Evolutionary conservation across 2,113 vertebrate species (phyloP), one percentile per base, ranked within the genome.

Genomic region (Heterotilapia buettikoferi): DNA sequence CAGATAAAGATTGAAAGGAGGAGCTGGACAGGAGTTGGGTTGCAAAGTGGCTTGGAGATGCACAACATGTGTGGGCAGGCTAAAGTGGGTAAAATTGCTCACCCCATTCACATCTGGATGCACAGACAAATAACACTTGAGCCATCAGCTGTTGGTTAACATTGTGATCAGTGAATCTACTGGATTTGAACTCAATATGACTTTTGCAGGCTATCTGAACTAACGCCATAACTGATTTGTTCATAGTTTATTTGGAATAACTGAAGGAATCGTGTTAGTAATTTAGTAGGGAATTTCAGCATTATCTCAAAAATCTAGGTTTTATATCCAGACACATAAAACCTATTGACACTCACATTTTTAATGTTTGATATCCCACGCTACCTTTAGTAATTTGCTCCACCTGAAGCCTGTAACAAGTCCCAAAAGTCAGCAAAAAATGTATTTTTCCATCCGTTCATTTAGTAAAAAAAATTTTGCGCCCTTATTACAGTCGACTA

Each of bases 401-500:
- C 6, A 76, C 71, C 24, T 7, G 3, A 76, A 47, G 21, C 40
- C 21, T 7, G 14, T 11, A 76, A 76, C 43, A 47, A 76, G 3
- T 73, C 68, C 5, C 2, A 29, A 76, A 76, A 76, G 24, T 29
- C 24, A 50, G 14, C 24, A 47, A 29, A 76, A 47, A 47, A 12
- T 29, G 0, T 31, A 10, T 47, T 26, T 21, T 47, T 31, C 24
- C 43, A 1, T 76, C 24, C 0, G 18, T 50, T 45, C 16, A 50
- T 45, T 76, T 5, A 1, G 16, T 47, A 18, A 11, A 50, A 18
- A 47, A 10, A 2, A 11, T 10, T 9, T 29, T 29, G 40, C 6
- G 0, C 21, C 4, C 1, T 19, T 47, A 12, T 7, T 50, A 12
- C 16, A 76, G 4, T 5, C 10, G 6, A 29, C 16, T 47, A 29